A percentile compares a stretch with the other conserved stretches of the same genome.
Conservation (phyloP, 2,797 vertebrate genomes). For the Pantherophis alleghaniensis region DNA sequence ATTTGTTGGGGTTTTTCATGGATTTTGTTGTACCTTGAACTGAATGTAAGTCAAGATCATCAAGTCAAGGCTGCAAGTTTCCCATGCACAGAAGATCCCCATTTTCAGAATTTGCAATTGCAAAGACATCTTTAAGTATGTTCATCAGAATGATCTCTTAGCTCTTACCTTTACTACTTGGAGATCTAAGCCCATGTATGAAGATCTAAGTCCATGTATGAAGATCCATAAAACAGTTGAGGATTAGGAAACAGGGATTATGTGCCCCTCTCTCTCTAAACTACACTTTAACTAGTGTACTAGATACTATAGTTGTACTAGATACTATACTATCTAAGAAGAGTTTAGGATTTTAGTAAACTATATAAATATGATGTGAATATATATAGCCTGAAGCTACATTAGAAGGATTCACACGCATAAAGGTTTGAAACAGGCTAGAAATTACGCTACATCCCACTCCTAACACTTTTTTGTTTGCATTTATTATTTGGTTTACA, state of each 20-base stretch:
- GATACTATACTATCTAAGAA: neutral
- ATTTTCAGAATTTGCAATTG: neutral
- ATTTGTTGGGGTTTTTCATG: neutral
- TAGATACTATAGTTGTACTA: neutral
- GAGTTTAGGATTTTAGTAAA: neutral
- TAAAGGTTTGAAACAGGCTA: neutral
- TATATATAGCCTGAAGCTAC: neutral
- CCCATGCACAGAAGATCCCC: neutral
- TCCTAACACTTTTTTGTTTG: neutral
- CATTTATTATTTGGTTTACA: neutral
- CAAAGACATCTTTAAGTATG: neutral
- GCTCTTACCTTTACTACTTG: neutral
- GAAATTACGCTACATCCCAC: neutral
- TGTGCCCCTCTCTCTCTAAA: neutral
- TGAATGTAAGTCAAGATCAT: neutral
- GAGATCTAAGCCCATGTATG: neutral
- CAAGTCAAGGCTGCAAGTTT: neutral
- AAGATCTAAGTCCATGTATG: neutral
- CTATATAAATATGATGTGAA: neutral
- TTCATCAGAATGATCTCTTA: neutral
- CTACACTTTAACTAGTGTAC: neutral
- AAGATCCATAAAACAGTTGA: neutral
- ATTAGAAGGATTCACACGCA: neutral
- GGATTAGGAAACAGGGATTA: neutral
- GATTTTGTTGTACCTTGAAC: neutral